Percentiles rank a stretch among this genome's conserved stretches.
Conservation (phyloP, 2,113 vertebrate genomes). For the Pygoscelis antarcticus region DNA sequence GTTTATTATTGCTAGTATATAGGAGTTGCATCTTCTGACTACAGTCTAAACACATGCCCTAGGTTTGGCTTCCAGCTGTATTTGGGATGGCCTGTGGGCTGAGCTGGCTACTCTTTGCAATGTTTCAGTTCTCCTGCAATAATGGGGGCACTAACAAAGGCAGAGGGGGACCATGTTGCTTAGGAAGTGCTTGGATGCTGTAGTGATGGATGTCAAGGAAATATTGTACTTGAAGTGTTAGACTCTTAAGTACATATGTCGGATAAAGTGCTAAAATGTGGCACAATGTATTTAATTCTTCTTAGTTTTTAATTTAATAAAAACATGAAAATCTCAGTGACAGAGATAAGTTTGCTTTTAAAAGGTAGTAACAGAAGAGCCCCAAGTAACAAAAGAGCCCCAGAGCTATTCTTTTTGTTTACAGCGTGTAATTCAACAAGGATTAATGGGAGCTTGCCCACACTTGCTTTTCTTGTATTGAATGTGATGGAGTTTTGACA, state of each 20-base stretch:
- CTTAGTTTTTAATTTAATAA: background rate
- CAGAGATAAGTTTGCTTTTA: background rate
- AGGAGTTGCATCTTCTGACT: background rate
- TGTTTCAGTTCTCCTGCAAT: background rate
- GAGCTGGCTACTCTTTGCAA: background rate
- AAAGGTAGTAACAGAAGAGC: background rate
- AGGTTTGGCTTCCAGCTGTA: background rate
- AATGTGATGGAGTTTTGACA: background rate
- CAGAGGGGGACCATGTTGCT: background rate
- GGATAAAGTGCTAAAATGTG: background rate
- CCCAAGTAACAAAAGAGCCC: background rate
- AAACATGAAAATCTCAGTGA: background rate
- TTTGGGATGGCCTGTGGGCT: background rate
- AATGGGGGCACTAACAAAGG: fast-evolving
- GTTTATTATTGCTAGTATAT: background rate
- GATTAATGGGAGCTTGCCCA: background rate
- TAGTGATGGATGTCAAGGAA: background rate
- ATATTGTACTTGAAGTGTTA: background rate
- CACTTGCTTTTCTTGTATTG: background rate
- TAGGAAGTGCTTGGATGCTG: background rate
- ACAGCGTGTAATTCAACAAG: background rate
- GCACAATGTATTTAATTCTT: background rate
- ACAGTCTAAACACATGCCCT: background rate
- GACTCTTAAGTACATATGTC: background rate
- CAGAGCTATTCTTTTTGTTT: background rate